phyloP scores from a whole-genome alignment of 2,113 vertebrate genomes.

The Acanthisitta chloris region DNA sequence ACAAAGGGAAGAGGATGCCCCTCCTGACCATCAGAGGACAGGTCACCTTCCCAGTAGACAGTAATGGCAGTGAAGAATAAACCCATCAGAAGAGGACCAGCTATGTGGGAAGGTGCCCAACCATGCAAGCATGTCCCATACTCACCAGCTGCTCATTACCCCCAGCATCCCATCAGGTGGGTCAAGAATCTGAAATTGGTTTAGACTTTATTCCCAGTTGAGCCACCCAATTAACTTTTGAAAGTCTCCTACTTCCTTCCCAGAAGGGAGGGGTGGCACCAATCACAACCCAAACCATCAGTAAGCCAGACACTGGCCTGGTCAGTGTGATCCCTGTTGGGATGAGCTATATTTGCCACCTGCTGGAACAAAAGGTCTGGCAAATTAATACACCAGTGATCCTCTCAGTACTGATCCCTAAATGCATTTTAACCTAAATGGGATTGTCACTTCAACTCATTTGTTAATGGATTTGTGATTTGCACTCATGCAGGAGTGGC shows the following conservation, averaged over 20 bases:
- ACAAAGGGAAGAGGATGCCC: background rate
- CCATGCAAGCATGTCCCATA: background rate
- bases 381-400: slow-evolving; percentile 38
- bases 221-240: background rate
- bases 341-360: slow-evolving; percentile 11
- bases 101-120: background rate
- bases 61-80: background rate
- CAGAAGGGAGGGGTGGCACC: background rate
- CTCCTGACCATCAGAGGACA: background rate
- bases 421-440: slow-evolving; percentile 58
- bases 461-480: slow-evolving; percentile 65
- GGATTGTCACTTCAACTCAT: slow-evolving; percentile 60
- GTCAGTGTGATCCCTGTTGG: background rate
- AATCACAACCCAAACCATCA: background rate
- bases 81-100: background rate
- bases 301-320: background rate
- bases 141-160: background rate
- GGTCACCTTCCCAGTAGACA: rapidly evolving
- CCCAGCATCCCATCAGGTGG: background rate
- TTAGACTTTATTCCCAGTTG: background rate
- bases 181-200: background rate
- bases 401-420: slow-evolving; percentile 50
- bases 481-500: background rate
- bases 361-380: slow-evolving; percentile 38
- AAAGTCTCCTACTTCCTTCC: background rate